Percentiles rank a stretch among this genome's conserved stretches.
Conservation (phyloP, 2,113 vertebrate genomes). For the Macquaria ambigua region DNA sequence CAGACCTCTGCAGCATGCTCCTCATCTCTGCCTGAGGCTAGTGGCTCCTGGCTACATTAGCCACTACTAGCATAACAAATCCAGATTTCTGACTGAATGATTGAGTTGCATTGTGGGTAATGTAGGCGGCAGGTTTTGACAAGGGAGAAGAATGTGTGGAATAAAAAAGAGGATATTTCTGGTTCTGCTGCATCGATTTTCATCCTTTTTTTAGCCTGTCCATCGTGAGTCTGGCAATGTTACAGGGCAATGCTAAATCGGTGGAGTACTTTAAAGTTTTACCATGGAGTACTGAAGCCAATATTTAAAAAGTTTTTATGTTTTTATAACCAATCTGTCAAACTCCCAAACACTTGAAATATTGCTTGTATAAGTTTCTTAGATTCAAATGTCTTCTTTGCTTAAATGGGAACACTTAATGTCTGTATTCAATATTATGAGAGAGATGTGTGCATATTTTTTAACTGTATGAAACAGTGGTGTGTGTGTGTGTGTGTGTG, state of each 20-base stretch:
- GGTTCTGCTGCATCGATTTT: not conserved
- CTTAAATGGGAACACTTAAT: not conserved
- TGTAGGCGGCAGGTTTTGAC: not conserved
- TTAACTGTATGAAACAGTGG: too few relatives aligned
- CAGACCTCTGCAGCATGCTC: not conserved
- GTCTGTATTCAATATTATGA: not conserved
- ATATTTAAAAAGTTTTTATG: not conserved
- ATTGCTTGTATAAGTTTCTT: not conserved
- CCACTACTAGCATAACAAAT: not conserved
- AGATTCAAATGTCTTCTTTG: too few relatives aligned
- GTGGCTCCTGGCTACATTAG: not conserved
- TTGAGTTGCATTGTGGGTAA: not conserved
- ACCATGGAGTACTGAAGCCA: not conserved
- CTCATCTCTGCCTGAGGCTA: not conserved
- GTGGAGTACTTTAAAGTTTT: not conserved
- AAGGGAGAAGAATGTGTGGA: too few relatives aligned
- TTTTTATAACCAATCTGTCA: not conserved
- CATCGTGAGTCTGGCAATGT: not conserved
- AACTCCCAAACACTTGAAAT: not conserved
- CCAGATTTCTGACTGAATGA: not conserved
- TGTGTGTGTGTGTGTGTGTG: slow-evolving; percentile 17
- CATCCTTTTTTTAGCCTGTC: not conserved
- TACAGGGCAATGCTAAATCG: not conserved
- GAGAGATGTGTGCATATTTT: not conserved
- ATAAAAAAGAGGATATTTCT: too few relatives aligned